These are phyloP conservation scores for Microplitis demolitor DNA, from an alignment of 1,140 invertebrate species.

Conservation along the genomic window DNA sequence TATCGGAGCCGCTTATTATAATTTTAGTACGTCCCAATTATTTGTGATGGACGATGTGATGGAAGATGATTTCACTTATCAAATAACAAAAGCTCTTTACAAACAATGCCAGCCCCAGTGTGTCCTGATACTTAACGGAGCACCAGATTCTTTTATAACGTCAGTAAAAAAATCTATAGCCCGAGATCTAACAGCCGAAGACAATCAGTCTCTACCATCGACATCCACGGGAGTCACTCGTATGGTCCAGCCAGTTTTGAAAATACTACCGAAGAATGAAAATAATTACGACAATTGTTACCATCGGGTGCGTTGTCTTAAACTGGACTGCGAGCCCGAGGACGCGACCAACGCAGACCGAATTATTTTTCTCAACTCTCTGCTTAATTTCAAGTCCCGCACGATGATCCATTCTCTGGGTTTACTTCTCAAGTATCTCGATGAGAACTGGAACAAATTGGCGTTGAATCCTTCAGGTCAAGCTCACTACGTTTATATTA, in stretches of 20 bases:
- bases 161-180: slow-evolving; percentile 49
- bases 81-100: slow-evolving; percentile 65
- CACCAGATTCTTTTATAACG: slow-evolving; percentile 60
- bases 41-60: slow-evolving; percentile 52
- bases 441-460: slow-evolving; percentile 70
- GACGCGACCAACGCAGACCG: slow-evolving; percentile 67
- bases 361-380: slow-evolving; percentile 68
- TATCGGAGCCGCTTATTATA: slow-evolving; percentile 73
- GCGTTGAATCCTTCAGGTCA: slow-evolving; percentile 62
- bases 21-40: slow-evolving; percentile 67
- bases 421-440: slow-evolving; percentile 74
- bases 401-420: slow-evolving; percentile 74
- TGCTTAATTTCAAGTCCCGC: slow-evolving; percentile 70
- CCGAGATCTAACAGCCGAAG: slow-evolving; percentile 39
- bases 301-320: slow-evolving; percentile 64
- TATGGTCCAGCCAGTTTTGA: slow-evolving; percentile 51
- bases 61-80: slow-evolving; percentile 41
- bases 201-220: slow-evolving; percentile 42
- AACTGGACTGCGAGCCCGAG: slow-evolving; percentile 66
- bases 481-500: slow-evolving; percentile 67
- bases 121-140: slow-evolving; percentile 61
- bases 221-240: slow-evolving; percentile 36
- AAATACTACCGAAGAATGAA: slow-evolving; percentile 64
- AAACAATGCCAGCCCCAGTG: slow-evolving; percentile 69
- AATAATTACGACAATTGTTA: slow-evolving; percentile 60